Evolutionary conservation across 2,888 invertebrate species (phyloP), one percentile per base, ranked within the genome.

Genomic region (Perithous albicinctus): DNA sequence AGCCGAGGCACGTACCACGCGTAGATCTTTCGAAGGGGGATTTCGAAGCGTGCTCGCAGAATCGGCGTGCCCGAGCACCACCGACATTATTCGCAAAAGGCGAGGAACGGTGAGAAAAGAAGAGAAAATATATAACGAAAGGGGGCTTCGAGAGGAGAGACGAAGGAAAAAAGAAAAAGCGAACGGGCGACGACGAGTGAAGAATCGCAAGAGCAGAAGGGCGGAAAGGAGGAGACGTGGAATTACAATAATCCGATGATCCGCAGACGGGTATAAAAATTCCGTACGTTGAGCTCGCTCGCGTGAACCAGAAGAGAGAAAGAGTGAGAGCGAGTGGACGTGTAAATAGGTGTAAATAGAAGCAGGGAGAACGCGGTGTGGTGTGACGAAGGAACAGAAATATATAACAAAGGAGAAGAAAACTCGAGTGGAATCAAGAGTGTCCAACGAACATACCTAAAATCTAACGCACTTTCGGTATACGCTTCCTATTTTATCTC

Each of bases 271-370:
- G 63, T 20, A 69, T 80, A 59, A 80, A 77, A 61, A 78, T 69
- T 56, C 18, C 32, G 46, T 26, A 54, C 46, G 48, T 69, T 54
- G 51, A 18, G 43, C 35, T 29, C 20, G 54, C 29, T 23, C 48
- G 72, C 56, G 76, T 18, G 41, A 38, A 8, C 29, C 23, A 41
- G 54, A 72, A 64, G 23, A 46, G 48, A 51, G 18, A 73, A 35
- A 35, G 64, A 72, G 74, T 20, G 12, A 18, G 63, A 70, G 54
- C 41, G 48, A 70, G 51, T 18, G 78, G 81, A 80, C 77, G 86
- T 88, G 89, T 89, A 87, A 88, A 89, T 88, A 89, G 86, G 78
- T 87, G 89, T 88, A 88, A 84, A 87, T 88, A 87, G 73, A 78
- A 66, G 54, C 61, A 38, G 67, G 8, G 46, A 35, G n/a, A 51